Evolutionary conservation across 2,888 invertebrate species (phyloP).

Genomic region (Harpagoxenus sublaevis): DNA sequence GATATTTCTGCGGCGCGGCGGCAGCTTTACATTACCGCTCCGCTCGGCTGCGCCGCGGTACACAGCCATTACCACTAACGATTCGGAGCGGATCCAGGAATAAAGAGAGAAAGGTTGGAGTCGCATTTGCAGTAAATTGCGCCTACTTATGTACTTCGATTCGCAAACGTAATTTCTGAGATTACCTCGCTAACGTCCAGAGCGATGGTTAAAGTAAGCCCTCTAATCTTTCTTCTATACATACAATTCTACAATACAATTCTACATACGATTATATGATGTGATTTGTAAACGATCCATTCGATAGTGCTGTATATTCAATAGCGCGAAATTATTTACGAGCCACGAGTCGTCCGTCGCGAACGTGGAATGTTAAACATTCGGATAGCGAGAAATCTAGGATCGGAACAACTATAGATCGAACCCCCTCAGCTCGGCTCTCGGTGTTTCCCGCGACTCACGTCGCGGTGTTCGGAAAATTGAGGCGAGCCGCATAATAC

Average conservation of each 20-base stretch:
- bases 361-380: not conserved
- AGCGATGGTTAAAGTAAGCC: slow-evolving; percentile 1
- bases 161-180: slow-evolving; percentile 24
- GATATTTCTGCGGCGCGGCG: slow-evolving; percentile 55
- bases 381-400: not conserved
- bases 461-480: slow-evolving; percentile 57
- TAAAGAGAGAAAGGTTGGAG: not conserved
- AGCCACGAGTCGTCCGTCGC: not conserved
- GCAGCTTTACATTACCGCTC: slow-evolving; percentile 36
- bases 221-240: not conserved
- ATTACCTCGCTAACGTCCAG: slow-evolving; percentile 1
- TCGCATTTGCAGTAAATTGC: slow-evolving; percentile 19
- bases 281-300: slow-evolving; percentile 1
- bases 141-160: slow-evolving; percentile 16
- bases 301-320: not conserved
- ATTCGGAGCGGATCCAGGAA: not conserved
- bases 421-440: not conserved
- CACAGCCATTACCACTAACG: slow-evolving; percentile 11
- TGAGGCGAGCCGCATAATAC: slow-evolving; percentile 55
- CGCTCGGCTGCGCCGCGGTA: not conserved
- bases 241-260: not conserved
- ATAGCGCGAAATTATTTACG: slow-evolving; percentile 13
- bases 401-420: not conserved
- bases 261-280: too few relatives aligned
- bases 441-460: slow-evolving; percentile 12